These are phyloP conservation scores for Agriopis leucophaearia DNA, from an alignment of 2,888 invertebrate species.

Conservation along the genomic window DNA sequence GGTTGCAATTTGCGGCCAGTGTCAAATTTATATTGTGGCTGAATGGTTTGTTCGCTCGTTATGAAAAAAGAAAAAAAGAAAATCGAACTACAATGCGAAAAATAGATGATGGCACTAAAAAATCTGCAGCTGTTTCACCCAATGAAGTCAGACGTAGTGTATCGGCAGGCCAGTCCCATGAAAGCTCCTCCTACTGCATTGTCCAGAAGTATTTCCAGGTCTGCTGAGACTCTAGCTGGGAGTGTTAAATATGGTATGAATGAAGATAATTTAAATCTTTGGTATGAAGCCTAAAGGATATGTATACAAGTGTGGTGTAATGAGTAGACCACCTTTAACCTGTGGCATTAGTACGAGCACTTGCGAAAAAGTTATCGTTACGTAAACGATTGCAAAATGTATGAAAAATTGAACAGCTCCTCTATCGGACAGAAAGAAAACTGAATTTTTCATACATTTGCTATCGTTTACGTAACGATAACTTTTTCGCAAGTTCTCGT, in stretches of 20 bases:
- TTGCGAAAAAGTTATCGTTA: too few relatives aligned
- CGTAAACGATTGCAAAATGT: too few relatives aligned
- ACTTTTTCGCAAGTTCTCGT: too few relatives aligned
- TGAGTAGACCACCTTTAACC: too few relatives aligned
- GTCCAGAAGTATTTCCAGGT: conserved; percentile 73
- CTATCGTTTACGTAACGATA: too few relatives aligned
- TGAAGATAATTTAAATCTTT: too few relatives aligned
- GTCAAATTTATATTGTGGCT: conserved; percentile 8
- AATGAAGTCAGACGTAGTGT: conserved; percentile 69
- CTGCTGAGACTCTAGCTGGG: conserved; percentile 76
- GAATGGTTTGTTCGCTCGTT: conserved; percentile 14
- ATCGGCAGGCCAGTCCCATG: conserved; percentile 74
- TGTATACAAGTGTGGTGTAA: too few relatives aligned
- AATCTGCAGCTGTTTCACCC: conserved; percentile 76
- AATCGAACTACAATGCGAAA: conserved; percentile 51
- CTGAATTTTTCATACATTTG: too few relatives aligned
- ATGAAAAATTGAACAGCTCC: too few relatives aligned
- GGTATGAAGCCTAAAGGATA: too few relatives aligned
- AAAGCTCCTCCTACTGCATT: conserved; percentile 73
- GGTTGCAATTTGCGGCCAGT: conserved; percentile 25
- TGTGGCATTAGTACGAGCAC: too few relatives aligned
- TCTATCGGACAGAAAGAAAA: too few relatives aligned
- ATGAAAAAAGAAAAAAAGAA: conserved; percentile 34
- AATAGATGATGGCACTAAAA: conserved; percentile 73
- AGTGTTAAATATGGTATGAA: conserved; percentile 66